phyloP scores from a whole-genome alignment of 2,888 invertebrate genomes.

The Palloptera scutellata region DNA sequence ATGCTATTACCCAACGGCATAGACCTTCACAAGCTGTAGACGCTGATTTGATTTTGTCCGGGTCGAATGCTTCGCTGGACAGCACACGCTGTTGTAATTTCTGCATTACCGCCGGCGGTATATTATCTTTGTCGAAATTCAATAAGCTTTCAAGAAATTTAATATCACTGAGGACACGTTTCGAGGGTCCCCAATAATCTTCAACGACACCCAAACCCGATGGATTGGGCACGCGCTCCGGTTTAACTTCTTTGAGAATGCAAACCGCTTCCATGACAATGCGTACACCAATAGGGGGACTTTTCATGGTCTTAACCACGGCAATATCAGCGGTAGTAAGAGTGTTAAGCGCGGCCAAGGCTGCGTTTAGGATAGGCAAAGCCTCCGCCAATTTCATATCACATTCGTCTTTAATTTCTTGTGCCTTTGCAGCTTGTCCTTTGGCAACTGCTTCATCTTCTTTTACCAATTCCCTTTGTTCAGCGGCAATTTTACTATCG shows the following conservation, averaged over 20 bases:
- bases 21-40: slow-evolving; percentile 91
- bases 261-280: slow-evolving; percentile 96
- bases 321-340: slow-evolving; percentile 88
- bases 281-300: slow-evolving; percentile 89
- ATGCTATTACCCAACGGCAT: slow-evolving; percentile 94
- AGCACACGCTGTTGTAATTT: slow-evolving; percentile 82
- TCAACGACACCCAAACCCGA: slow-evolving; percentile 85
- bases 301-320: slow-evolving; percentile 95
- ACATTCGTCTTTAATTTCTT: slow-evolving; percentile 91
- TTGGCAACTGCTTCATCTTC: slow-evolving; percentile 81
- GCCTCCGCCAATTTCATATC: slow-evolving; percentile 91
- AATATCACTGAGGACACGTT: slow-evolving; percentile 87
- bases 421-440: slow-evolving; percentile 78
- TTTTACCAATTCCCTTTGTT: slow-evolving; percentile 70
- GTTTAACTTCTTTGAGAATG: slow-evolving; percentile 89
- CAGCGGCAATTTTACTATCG: slow-evolving; percentile 85
- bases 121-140: slow-evolving; percentile 90
- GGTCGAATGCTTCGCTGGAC: slow-evolving; percentile 87
- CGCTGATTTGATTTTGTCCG: slow-evolving; percentile 86
- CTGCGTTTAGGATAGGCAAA: slow-evolving; percentile 87
- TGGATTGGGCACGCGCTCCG: slow-evolving; percentile 85
- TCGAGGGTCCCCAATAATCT: slow-evolving; percentile 93
- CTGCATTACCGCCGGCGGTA: slow-evolving; percentile 83
- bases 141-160: slow-evolving; percentile 89
- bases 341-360: slow-evolving; percentile 87